phyloP scores from a whole-genome alignment of 2,113 vertebrate species.

The Laterallus jamaicensis region DNA sequence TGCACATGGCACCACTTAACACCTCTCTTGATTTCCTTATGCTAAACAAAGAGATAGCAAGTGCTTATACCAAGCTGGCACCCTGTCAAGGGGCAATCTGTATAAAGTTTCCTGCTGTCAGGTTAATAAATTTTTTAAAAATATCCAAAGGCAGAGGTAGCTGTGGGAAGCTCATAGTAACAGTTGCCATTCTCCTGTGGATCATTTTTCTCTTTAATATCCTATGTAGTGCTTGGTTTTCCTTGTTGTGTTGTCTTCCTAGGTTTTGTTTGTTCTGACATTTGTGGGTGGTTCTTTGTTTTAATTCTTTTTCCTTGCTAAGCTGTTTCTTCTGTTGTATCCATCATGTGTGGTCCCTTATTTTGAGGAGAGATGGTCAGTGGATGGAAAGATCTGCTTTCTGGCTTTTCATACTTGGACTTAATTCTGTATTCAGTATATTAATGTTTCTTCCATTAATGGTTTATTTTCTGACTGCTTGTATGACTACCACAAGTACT shows the following conservation, averaged over 20 bases:
- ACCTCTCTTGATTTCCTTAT: slow-evolving; percentile 73
- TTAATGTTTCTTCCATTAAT: neutral
- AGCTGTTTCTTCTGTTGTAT: neutral
- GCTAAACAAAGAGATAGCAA: slow-evolving; percentile 67
- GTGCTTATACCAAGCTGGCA: slow-evolving; percentile 69
- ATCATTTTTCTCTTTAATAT: slow-evolving; percentile 80
- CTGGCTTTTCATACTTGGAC: neutral
- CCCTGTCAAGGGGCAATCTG: slow-evolving; percentile 78
- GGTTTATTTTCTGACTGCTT: neutral
- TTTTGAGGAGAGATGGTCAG: neutral
- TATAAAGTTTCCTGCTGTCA: slow-evolving; percentile 82
- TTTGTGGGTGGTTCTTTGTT: slow-evolving; percentile 31
- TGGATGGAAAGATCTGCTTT: neutral
- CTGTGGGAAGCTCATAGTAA: slow-evolving; percentile 78
- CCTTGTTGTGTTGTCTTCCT: slow-evolving; percentile 26
- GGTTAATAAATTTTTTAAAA: slow-evolving; percentile 86
- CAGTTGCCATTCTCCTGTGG: slow-evolving; percentile 76
- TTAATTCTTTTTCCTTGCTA: slow-evolving; percentile 3
- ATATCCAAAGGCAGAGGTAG: slow-evolving; percentile 84
- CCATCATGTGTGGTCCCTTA: neutral
- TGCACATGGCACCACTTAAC: slow-evolving; percentile 62
- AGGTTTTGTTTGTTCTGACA: slow-evolving; percentile 20
- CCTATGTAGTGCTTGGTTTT: slow-evolving; percentile 45
- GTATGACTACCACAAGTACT: neutral
- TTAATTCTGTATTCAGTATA: neutral